Evolutionary conservation across 2,113 vertebrate genomes (phyloP).

Genomic region (Misgurnus mizolepis): DNA sequence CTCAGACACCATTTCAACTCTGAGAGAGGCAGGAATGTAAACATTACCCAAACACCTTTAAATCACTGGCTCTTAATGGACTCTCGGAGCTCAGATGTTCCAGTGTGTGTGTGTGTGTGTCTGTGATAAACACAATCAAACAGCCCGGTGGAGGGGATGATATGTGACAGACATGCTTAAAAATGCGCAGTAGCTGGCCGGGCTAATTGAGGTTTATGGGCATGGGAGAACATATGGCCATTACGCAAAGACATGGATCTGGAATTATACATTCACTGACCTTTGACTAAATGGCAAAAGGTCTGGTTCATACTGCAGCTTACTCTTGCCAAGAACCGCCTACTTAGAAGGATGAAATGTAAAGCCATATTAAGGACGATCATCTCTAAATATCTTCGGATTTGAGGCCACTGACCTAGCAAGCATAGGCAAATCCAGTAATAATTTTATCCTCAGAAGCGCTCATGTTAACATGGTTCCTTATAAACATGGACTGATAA

Average conservation of each 20-base stretch:
- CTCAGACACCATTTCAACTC: slow-evolving; percentile 19
- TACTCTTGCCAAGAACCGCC: too few relatives aligned
- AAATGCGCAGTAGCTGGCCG: neutral
- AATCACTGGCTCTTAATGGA: slow-evolving; percentile 48
- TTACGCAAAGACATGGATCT: slow-evolving; percentile 32
- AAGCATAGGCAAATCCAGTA: too few relatives aligned
- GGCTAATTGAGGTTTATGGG: neutral
- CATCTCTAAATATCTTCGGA: too few relatives aligned
- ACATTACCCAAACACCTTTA: slow-evolving; percentile 27
- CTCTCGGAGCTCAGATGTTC: slow-evolving; percentile 20
- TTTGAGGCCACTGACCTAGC: too few relatives aligned
- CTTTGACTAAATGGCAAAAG: neutral
- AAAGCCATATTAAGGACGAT: too few relatives aligned
- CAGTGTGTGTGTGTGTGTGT: slow-evolving; percentile 20
- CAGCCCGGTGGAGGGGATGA: slow-evolving; percentile 22
- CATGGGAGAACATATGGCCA: slow-evolving; percentile 19
- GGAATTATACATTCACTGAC: slow-evolving; percentile 19
- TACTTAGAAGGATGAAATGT: too few relatives aligned
- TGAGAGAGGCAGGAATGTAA: slow-evolving; percentile 37
- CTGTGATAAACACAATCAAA: slow-evolving; percentile 25
- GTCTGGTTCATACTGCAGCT: neutral
- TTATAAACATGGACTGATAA: too few relatives aligned
- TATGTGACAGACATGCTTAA: slow-evolving; percentile 1
- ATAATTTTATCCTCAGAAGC: too few relatives aligned
- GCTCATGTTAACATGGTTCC: too few relatives aligned